Percentiles rank a stretch among this genome's conserved stretches.
These are phyloP conservation scores for Octomys mimax DNA, from an alignment of 2,797 vertebrate species.

Conservation along the genomic window DNA sequence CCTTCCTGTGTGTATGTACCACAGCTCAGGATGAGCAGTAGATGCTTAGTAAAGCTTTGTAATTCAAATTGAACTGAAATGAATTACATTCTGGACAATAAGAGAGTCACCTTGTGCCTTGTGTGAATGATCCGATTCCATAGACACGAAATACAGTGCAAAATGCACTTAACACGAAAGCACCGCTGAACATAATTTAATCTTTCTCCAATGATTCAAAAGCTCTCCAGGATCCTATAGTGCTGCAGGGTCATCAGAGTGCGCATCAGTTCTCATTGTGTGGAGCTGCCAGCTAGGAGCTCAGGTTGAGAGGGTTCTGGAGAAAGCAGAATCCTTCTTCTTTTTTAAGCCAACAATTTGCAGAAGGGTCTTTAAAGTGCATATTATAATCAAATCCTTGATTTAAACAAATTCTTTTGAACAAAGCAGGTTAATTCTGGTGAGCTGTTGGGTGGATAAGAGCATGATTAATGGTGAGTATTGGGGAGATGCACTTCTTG, in stretches of 20 bases:
- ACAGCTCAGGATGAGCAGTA: not conserved
- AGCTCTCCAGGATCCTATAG: slow-evolving; percentile 45
- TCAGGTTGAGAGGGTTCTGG: slow-evolving; percentile 7
- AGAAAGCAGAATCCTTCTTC: slow-evolving; percentile 20
- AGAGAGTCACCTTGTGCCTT: slow-evolving; percentile 60
- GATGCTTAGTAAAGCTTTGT: slow-evolving; percentile 51
- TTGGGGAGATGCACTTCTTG: not conserved
- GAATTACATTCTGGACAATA: slow-evolving; percentile 43
- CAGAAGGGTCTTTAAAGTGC: slow-evolving; percentile 65
- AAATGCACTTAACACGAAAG: slow-evolving; percentile 40
- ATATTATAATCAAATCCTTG: slow-evolving; percentile 64
- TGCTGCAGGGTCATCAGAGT: not conserved
- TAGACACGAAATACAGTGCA: not conserved
- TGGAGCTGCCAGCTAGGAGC: not conserved
- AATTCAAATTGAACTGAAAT: slow-evolving; percentile 61
- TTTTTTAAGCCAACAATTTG: slow-evolving; percentile 55
- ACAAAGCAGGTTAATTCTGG: slow-evolving; percentile 56
- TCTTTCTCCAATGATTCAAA: slow-evolving; percentile 61
- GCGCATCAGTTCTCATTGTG: not conserved
- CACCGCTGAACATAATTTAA: slow-evolving; percentile 32
- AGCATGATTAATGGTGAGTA: slow-evolving; percentile 18
- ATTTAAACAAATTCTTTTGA: slow-evolving; percentile 2
- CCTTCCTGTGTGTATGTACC: not conserved
- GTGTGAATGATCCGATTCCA: not conserved
- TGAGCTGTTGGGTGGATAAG: not conserved